phyloP scores from a whole-genome alignment of 2,797 vertebrate genomes.

The Todus mexicanus region DNA sequence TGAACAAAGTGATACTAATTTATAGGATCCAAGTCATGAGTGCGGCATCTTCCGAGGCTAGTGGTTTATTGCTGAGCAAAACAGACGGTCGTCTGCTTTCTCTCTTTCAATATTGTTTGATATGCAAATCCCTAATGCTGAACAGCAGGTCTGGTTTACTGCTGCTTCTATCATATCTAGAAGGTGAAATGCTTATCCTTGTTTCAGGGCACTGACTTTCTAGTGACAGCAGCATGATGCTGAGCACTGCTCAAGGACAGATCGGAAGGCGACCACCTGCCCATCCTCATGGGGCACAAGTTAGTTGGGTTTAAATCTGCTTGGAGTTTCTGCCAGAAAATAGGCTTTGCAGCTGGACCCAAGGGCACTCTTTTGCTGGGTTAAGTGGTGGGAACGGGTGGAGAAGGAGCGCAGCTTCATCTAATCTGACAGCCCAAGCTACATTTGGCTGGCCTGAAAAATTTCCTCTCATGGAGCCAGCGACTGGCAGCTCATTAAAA shows the following conservation, averaged over 20 bases:
- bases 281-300: background rate
- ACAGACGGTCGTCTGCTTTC: background rate
- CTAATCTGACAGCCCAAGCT: background rate
- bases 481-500: conserved; percentile 32
- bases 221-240: background rate
- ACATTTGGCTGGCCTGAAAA: background rate
- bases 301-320: background rate
- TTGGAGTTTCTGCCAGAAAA: background rate
- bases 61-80: background rate
- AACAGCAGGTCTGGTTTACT: background rate
- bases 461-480: background rate
- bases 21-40: background rate
- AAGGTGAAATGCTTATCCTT: background rate
- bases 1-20: background rate
- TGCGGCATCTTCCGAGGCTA: background rate
- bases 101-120: background rate
- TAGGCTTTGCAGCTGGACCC: background rate
- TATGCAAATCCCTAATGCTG: background rate
- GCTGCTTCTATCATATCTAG: background rate
- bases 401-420: background rate
- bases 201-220: background rate
- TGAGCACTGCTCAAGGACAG: background rate
- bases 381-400: background rate
- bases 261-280: background rate
- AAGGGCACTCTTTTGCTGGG: background rate